Evolutionary conservation across 2,888 invertebrate species (phyloP), one percentile per base, ranked within the genome.

Genomic region (Tholera decimalis): DNA sequence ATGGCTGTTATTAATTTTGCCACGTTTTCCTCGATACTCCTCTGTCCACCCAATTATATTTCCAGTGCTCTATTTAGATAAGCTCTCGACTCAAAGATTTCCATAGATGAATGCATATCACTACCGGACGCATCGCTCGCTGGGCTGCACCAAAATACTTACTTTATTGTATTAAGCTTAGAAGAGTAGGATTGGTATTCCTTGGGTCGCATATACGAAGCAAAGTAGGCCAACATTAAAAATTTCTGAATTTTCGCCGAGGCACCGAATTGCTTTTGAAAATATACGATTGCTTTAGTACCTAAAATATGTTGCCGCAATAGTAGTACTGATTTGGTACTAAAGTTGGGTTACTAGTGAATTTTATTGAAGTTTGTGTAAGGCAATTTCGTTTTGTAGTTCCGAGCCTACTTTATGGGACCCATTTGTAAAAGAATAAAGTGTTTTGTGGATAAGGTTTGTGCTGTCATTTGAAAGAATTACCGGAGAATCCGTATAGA

Each of bases 201-300:
- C 41, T 58, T 44, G 58, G n/a, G 9, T 28, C 37, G 51, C 43
- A 43, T 33, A 43, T 11, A 46, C 8, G 47, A 54, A 0, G 37
- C 37, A 57, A 68, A 47, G 44, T 56, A 18, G 49, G 24, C 24
- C 46, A 35, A 26, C 76, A 75, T 77, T 55, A 76, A 76, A 68
- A 60, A 78, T 60, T 68, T 62, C 64, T 26, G 18, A 46, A 24
- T 28, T 28, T 47, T 37, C 39, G 30, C 22, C 35, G 47, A 46
- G 7, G 15, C 26, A 24, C 41, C 5, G 13, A 74, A 71, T 77
- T 77, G 59, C 59, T 76, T 74, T 60, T 20, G 33, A 44, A 76
- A 64, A 76, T 72, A 72, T 72, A 72, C 73, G 63, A 67, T 53
- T 51, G 54, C 39, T 35, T 20, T 26, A 11, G 26, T 20, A 35